A percentile compares a stretch with the other conserved stretches of the same genome.
Evolutionary conservation across 2,888 invertebrate genomes (phyloP).

Genomic region (Agriopis leucophaearia): DNA sequence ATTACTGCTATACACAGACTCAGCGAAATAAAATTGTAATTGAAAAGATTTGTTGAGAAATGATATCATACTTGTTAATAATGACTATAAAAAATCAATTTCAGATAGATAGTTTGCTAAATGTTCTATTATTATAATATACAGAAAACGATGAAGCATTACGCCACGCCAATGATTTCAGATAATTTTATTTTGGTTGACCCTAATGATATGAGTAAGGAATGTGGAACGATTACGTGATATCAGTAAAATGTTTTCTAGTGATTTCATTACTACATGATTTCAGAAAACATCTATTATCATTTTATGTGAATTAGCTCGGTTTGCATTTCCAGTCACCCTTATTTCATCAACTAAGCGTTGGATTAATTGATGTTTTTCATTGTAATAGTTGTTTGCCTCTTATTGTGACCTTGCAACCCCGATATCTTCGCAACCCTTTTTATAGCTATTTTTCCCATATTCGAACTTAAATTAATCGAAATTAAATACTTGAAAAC

Average conservation of each 20-base stretch:
- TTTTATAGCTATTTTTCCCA: too few species aligned
- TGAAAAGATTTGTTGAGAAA: conserved; percentile 2
- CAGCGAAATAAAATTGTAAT: neutral
- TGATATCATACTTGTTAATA: conserved; percentile 2
- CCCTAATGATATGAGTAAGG: conserved; percentile 21
- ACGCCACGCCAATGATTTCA: conserved; percentile 13
- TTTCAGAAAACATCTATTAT: conserved; percentile 11
- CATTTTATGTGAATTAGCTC: conserved; percentile 10
- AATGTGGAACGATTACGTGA: conserved; percentile 24
- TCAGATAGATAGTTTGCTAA: too few species aligned
- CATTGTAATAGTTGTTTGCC: neutral
- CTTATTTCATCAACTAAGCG: conserved; percentile 11
- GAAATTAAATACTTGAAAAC: too few species aligned
- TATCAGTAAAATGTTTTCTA: conserved; percentile 5
- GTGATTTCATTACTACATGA: conserved; percentile 6
- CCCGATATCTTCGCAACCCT: too few species aligned
- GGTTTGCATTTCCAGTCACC: conserved; percentile 21
- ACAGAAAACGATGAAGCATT: conserved; percentile 6
- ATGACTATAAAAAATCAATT: neutral
- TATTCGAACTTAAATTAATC: too few species aligned
- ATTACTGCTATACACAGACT: conserved; percentile 1
- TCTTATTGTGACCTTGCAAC: too few species aligned
- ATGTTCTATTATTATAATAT: neutral
- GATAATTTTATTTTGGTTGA: conserved; percentile 24
- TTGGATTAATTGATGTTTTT: neutral